Conservation (phyloP, 1,140 invertebrate genomes). For the Drosophila ficusphila region DNA sequence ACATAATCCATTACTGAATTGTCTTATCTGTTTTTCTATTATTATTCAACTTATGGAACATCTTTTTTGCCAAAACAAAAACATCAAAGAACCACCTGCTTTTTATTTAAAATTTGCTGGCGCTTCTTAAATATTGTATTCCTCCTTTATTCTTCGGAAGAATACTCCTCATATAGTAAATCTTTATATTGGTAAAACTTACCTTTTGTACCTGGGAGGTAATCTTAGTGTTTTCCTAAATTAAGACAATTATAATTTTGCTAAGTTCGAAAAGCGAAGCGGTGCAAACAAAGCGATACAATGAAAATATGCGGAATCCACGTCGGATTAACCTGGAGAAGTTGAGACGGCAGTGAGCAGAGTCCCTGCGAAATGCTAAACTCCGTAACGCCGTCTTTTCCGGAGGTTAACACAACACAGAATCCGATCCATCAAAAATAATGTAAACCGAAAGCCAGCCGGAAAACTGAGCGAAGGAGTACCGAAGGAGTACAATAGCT, state of each 20-base stretch:
- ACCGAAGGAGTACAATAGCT: constrained; percentile 28
- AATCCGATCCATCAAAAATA: no score
- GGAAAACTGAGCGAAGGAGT: not conserved
- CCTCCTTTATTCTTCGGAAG: no score
- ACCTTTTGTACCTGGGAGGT: not conserved
- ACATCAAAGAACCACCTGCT: no score
- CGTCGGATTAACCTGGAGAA: constrained; percentile 45
- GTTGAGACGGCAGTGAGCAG: constrained; percentile 39
- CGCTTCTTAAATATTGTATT: no score
- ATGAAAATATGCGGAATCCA: not conserved
- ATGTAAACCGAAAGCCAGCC: constrained; percentile 7
- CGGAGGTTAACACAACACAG: constrained; percentile 55
- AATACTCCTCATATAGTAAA: no score
- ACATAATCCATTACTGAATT: no score
- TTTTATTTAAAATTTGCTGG: no score
- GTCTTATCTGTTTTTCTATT: no score
- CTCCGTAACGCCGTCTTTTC: no score
- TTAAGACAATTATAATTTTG: constrained; percentile 70
- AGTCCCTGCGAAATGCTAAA: constrained; percentile 1
- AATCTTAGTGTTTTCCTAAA: constrained; percentile 14
- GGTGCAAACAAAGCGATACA: constrained; percentile 33
- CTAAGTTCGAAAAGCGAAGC: constrained; percentile 15
- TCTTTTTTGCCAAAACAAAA: no score
- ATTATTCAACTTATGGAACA: no score
- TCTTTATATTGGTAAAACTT: no score